Evolutionary conservation across 2,113 vertebrate species (phyloP), one percentile per base, ranked within the genome.

Genomic region (Thinocorus orbignyianus): DNA sequence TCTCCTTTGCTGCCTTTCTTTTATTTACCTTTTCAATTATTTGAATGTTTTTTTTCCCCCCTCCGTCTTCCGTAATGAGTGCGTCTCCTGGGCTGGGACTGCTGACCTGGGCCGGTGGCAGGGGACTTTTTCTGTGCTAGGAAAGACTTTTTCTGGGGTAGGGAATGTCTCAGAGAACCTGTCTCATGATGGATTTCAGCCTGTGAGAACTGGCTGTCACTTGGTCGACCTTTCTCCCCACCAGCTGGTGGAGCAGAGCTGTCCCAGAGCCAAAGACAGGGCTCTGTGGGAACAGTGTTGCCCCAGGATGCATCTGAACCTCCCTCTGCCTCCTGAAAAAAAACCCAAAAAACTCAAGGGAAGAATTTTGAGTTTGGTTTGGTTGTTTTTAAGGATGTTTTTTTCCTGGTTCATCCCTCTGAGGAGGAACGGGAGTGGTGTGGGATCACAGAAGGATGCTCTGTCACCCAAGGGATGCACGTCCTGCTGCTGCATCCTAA

Each of bases 21-120:
- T 94, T 94, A 87, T 92, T 92, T 95, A 95, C 88, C 78, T 94
- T 97, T 94, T 61, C 52, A 92, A 66, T 95, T 78, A 88, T 90
- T 97, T 93, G 49, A 60, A 39, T 74, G 94, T 94, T 92, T 64
- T 51, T 42, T 51, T 52, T 52, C 9, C 25, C 51, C 51, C 14
- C 51, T 31, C 0, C 0, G 14, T 60, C 70, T 88, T 90, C 1
- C 7, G 9, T 78, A 78, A 77, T 0, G 11, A 58, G 26, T 1
- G 41, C 1, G 0, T 44, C 41, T 87, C 46, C 48, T 35, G 72
- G 41, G 46, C 39, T 37, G 49, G 23, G 39, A 11, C 7, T 33
- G 66, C 39, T 1, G 13, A 41, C 17, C 73, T 2, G 2, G 42
- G 72, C 22, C 1, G 4, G 30, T 24, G 52, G 46, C 42, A 5